phyloP scores from a whole-genome alignment of 2,797 vertebrate genomes.

The Cyprinodon diabolis region DNA sequence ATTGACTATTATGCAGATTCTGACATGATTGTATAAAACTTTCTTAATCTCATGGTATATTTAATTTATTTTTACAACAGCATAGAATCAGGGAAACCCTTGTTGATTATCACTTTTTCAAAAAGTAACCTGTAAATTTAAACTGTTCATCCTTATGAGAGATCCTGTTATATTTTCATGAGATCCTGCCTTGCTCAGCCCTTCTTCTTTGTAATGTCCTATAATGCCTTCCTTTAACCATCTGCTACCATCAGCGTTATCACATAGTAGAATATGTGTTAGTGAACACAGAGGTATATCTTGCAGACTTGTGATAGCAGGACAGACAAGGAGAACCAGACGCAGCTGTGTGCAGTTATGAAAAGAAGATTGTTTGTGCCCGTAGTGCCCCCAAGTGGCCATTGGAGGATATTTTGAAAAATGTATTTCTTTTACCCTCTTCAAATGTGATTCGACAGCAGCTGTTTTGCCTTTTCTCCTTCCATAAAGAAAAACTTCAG shows the following conservation, averaged over 20 bases:
- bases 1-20: constrained; percentile 13
- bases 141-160: constrained; percentile 20
- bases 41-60: constrained; percentile 8
- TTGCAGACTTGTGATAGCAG: constrained; percentile 51
- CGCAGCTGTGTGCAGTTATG: constrained; percentile 8
- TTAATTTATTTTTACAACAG: not conserved
- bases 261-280: constrained; percentile 54
- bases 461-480: constrained; percentile 53
- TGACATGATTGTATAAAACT: not conserved
- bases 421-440: constrained; percentile 1
- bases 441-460: constrained; percentile 50
- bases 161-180: constrained; percentile 35
- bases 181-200: constrained; percentile 3
- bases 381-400: constrained; percentile 80
- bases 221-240: constrained; percentile 61
- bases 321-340: constrained; percentile 23
- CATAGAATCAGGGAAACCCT: constrained; percentile 2
- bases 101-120: constrained; percentile 12
- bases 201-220: constrained; percentile 20
- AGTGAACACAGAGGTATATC: constrained; percentile 71
- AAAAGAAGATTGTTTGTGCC: constrained; percentile 47
- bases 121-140: constrained; percentile 42
- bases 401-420: not conserved
- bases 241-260: constrained; percentile 57
- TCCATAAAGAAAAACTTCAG: constrained; percentile 41